These are phyloP conservation scores for Pseudonaja textilis DNA, from an alignment of 2,113 vertebrate species.

Conservation along the genomic window DNA sequence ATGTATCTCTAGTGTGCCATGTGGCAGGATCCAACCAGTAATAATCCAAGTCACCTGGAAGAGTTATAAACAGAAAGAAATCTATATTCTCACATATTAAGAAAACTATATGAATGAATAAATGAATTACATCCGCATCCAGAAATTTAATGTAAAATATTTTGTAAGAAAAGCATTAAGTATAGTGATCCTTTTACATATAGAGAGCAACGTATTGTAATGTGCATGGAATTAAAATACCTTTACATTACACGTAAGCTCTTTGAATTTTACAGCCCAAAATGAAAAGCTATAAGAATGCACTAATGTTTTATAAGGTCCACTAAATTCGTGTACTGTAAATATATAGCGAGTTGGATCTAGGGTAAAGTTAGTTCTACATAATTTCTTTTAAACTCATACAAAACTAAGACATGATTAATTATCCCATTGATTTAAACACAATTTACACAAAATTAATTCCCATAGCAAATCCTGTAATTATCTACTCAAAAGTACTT, in stretches of 20 bases:
- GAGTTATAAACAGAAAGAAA: slow-evolving; percentile 50
- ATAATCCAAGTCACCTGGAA: slow-evolving; percentile 94
- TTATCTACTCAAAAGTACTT: not conserved
- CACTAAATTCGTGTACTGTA: not conserved
- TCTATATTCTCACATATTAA: slow-evolving; percentile 49
- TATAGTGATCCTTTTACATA: not conserved
- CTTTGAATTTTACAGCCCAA: not conserved
- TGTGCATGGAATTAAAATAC: not conserved
- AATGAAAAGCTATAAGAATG: not conserved
- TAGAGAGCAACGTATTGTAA: not conserved
- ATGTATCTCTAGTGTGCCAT: slow-evolving; percentile 92
- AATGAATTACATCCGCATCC: not conserved
- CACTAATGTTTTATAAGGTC: not conserved
- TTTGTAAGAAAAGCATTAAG: slow-evolving; percentile 27
- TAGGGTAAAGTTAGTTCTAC: not conserved
- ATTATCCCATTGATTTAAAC: not conserved
- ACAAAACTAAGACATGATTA: not conserved
- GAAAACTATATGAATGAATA: not conserved
- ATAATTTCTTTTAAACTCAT: not conserved
- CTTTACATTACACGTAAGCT: not conserved
- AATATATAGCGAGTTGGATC: not conserved
- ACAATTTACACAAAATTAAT: not conserved
- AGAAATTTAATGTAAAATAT: slow-evolving; percentile 13
- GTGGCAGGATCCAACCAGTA: slow-evolving; percentile 94
- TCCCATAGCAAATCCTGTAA: not conserved